A percentile compares a stretch with the other conserved stretches of the same genome.
Evolutionary conservation across 2,113 vertebrate species (phyloP).

Genomic region (Coturnix japonica): DNA sequence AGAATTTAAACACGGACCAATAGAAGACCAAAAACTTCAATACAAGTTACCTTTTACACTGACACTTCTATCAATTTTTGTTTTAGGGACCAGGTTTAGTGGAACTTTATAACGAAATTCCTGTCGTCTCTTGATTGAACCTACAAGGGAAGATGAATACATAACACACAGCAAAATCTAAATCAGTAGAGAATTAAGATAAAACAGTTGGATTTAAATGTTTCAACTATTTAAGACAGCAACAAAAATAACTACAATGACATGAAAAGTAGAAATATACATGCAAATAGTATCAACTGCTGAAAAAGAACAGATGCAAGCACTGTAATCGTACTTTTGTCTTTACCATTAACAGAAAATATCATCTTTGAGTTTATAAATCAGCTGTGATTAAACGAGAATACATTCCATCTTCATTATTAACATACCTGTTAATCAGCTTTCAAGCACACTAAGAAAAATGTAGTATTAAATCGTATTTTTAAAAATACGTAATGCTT

Average conservation of each 20-base stretch:
- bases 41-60: conserved; percentile 84
- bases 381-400: not conserved
- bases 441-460: not conserved
- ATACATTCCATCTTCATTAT: not conserved
- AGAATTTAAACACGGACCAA: not conserved
- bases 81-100: conserved; percentile 86
- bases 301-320: not conserved
- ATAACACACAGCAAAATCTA: not conserved
- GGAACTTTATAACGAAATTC: conserved; percentile 82
- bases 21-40: not conserved
- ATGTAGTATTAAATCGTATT: not conserved
- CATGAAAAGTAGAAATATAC: not conserved
- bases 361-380: not conserved
- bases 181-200: not conserved
- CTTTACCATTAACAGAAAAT: not conserved
- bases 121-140: conserved; percentile 73
- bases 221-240: not conserved
- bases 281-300: not conserved
- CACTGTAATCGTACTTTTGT: not conserved
- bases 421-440: not conserved
- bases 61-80: conserved; percentile 79
- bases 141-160: conserved; percentile 58
- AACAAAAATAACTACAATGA: not conserved
- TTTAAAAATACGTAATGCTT: not conserved
- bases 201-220: not conserved